Conservation (phyloP, 2,888 invertebrate genomes). For the Lepetodrilus schrolli region DNA sequence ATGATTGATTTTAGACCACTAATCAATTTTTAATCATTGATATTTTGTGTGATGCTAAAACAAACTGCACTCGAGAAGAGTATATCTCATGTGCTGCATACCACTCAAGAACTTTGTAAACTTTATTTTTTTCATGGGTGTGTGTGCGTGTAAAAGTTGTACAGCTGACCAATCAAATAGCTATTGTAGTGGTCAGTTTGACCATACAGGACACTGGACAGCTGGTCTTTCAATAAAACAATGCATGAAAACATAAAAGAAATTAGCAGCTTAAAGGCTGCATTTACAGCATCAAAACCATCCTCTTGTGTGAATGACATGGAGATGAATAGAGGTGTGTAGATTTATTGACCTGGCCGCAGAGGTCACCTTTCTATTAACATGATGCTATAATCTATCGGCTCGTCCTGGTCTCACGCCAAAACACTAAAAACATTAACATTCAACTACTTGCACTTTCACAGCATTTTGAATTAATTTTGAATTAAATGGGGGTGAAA, state of each 20-base stretch:
- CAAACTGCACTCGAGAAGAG: conserved; percentile 26
- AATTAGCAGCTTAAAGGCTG: conserved; percentile 1
- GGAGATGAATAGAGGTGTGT: conserved; percentile 1
- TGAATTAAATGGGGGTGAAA: conserved; percentile 8
- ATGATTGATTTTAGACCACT: conserved; percentile 20
- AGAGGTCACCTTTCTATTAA: conserved; percentile 9
- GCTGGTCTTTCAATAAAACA: conserved; percentile 24
- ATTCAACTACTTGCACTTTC: background rate
- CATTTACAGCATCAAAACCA: conserved; percentile 9
- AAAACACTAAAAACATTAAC: conserved; percentile 24
- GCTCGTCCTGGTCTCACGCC: background rate
- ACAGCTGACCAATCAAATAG: conserved; percentile 27
- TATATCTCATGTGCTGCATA: background rate
- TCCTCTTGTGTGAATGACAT: conserved; percentile 7
- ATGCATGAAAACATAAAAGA: conserved; percentile 2
- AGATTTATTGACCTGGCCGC: conserved; percentile 20
- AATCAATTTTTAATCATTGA: conserved; percentile 34
- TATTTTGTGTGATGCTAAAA: conserved; percentile 27
- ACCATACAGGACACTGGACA: background rate
- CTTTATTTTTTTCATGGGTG: too few species aligned
- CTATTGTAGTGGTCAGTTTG: conserved; percentile 27
- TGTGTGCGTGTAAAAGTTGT: too few species aligned
- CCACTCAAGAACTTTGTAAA: background rate
- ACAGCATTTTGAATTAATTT: conserved; percentile 17
- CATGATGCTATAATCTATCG: conserved; percentile 14